A percentile compares a stretch with the other conserved stretches of the same genome.
These are phyloP conservation scores for Norana najaformis DNA, from an alignment of 2,888 invertebrate species.

Conservation along the genomic window DNA sequence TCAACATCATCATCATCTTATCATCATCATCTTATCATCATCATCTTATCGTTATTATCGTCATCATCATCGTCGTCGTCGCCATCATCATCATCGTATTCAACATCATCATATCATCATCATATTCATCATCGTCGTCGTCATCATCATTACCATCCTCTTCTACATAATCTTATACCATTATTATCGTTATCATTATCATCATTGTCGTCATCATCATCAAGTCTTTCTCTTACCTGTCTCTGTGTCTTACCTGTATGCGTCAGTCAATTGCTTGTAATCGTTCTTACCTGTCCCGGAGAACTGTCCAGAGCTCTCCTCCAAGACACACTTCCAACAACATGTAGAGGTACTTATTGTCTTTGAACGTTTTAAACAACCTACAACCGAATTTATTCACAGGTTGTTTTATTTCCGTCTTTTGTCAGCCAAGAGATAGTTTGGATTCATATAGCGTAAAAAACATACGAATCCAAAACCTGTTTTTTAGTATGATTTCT, in stretches of 20 bases:
- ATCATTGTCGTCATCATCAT: too few relatives aligned
- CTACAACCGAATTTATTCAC: slow-evolving; percentile 50
- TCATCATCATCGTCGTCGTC: not conserved
- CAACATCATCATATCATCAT: not conserved
- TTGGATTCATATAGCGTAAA: too few relatives aligned
- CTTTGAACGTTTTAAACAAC: slow-evolving; percentile 93
- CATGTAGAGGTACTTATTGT: slow-evolving; percentile 96
- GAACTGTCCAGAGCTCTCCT: slow-evolving; percentile 96
- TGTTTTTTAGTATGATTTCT: too few relatives aligned
- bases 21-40: not conserved
- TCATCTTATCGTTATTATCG: not conserved
- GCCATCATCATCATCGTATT: not conserved
- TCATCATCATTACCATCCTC: too few relatives aligned
- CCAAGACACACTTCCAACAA: slow-evolving; percentile 97
- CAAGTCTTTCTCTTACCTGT: too few relatives aligned
- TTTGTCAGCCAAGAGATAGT: too few relatives aligned
- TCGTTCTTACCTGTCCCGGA: slow-evolving; percentile 68
- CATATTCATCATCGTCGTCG: too few relatives aligned
- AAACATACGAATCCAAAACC: too few relatives aligned
- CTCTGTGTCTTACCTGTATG: not conserved
- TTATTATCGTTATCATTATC: too few relatives aligned
- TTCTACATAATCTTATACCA: too few relatives aligned
- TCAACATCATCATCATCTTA: not conserved
- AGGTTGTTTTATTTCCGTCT: not conserved
- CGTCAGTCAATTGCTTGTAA: not conserved